These are phyloP conservation scores for Nesoenas mayeri DNA, from an alignment of 2,113 vertebrate genomes.

Conservation along the genomic window DNA sequence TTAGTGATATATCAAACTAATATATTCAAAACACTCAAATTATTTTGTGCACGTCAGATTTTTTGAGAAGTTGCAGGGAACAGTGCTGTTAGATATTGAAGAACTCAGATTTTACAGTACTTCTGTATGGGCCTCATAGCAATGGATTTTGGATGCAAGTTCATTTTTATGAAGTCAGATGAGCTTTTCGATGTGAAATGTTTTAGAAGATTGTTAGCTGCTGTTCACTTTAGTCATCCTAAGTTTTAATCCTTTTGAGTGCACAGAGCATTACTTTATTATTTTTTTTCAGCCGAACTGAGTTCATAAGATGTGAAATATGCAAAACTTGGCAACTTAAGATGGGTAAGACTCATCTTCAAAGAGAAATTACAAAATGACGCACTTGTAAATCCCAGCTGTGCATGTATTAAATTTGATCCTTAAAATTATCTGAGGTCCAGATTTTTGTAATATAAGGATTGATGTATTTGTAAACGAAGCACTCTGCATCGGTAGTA, in stretches of 20 bases:
- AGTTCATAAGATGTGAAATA: constrained; percentile 41
- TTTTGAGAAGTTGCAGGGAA: background rate
- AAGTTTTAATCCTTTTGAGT: constrained; percentile 46
- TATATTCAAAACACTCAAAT: background rate
- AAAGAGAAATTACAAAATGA: constrained; percentile 52
- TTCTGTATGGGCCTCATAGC: background rate
- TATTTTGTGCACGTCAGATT: background rate
- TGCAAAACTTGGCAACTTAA: constrained; percentile 29
- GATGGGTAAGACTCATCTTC: constrained; percentile 43
- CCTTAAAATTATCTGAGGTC: background rate
- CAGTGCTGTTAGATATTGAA: background rate
- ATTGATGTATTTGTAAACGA: background rate
- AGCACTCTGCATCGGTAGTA: background rate
- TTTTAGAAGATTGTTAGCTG: constrained; percentile 15
- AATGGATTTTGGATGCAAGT: background rate
- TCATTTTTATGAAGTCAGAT: background rate
- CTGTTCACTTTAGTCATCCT: constrained; percentile 18
- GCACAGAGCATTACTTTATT: constrained; percentile 42
- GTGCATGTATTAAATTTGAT: constrained; percentile 29
- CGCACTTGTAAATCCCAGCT: constrained; percentile 39
- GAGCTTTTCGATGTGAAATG: background rate
- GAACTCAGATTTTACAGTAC: background rate
- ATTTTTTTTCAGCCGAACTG: background rate
- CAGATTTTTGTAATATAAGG: background rate
- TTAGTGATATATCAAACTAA: background rate